These are phyloP conservation scores for Drepanosiphum platanoidis DNA, from an alignment of 2,888 invertebrate genomes.

Conservation along the genomic window DNA sequence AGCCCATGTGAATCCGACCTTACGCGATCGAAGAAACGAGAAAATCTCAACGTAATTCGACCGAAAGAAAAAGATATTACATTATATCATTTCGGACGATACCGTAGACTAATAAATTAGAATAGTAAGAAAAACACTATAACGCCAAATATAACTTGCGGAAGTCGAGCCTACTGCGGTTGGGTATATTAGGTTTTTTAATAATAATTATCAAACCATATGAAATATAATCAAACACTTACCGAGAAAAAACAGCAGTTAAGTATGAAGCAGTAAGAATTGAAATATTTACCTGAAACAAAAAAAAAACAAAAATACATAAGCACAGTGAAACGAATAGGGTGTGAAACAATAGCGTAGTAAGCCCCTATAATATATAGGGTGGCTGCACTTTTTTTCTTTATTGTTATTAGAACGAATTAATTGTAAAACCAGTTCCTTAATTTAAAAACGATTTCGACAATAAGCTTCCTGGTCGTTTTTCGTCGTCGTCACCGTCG, in stretches of 20 bases:
- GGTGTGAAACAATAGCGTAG: conserved; percentile 41
- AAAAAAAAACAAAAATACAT: conserved; percentile 34
- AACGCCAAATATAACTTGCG: not conserved
- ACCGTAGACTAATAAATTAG: not conserved
- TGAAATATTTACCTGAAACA: conserved; percentile 60
- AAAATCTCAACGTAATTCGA: not conserved
- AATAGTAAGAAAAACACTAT: not conserved
- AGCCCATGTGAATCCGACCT: too few species aligned
- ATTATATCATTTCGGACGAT: not conserved
- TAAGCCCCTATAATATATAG: not conserved
- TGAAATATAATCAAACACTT: conserved; percentile 28
- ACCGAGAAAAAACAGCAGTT: conserved; percentile 23
- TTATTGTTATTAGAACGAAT: not conserved
- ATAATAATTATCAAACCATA: not conserved
- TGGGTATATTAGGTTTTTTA: not conserved
- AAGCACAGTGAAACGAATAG: conserved; percentile 23
- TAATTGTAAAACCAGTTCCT: conserved; percentile 47
- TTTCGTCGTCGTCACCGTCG: not conserved
- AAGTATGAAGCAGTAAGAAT: conserved; percentile 3
- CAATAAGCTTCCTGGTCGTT: conserved; percentile 55
- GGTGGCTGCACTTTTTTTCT: not conserved
- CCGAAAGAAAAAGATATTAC: not conserved
- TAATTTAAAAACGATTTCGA: conserved; percentile 35
- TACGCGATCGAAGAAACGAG: not conserved
- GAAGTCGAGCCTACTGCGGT: not conserved